These are phyloP conservation scores for Sturnira hondurensis DNA, from an alignment of 2,113 vertebrate species.

Conservation along the genomic window DNA sequence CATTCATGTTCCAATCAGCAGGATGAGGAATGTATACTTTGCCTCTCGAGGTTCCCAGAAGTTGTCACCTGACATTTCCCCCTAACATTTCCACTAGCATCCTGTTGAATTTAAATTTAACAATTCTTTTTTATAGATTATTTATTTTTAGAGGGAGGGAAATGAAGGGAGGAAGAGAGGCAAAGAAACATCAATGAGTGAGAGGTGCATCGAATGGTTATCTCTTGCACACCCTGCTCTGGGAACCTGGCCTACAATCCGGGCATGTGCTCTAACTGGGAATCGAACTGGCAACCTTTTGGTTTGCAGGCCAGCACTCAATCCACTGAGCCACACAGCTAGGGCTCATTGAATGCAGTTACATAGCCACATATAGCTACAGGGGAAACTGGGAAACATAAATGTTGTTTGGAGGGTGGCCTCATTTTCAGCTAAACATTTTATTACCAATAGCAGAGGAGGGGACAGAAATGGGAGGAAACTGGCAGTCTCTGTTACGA, in stretches of 20 bases:
- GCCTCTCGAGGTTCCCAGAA: not conserved
- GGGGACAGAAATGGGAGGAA: not conserved
- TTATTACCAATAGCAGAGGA: not conserved
- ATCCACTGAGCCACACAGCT: too few species aligned
- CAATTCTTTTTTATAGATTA: too few species aligned
- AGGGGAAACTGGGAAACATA: not conserved
- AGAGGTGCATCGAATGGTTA: too few species aligned
- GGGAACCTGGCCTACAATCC: too few species aligned
- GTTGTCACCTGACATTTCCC: not conserved
- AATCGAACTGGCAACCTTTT: too few species aligned
- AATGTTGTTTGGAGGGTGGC: not conserved
- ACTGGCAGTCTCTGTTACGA: not conserved
- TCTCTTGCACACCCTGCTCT: too few species aligned
- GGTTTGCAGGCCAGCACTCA: too few species aligned
- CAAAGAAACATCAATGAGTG: too few species aligned
- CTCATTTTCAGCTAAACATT: not conserved
- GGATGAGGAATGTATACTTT: not conserved
- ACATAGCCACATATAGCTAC: not conserved
- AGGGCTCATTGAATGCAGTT: not conserved
- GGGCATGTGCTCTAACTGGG: too few species aligned
- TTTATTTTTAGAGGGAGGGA: too few species aligned
- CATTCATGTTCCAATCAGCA: not conserved
- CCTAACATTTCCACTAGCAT: not conserved
- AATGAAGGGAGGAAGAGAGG: too few species aligned
- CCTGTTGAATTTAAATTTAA: not conserved